Conservation (phyloP, 2,888 invertebrate species). For the Seira ritae region DNA sequence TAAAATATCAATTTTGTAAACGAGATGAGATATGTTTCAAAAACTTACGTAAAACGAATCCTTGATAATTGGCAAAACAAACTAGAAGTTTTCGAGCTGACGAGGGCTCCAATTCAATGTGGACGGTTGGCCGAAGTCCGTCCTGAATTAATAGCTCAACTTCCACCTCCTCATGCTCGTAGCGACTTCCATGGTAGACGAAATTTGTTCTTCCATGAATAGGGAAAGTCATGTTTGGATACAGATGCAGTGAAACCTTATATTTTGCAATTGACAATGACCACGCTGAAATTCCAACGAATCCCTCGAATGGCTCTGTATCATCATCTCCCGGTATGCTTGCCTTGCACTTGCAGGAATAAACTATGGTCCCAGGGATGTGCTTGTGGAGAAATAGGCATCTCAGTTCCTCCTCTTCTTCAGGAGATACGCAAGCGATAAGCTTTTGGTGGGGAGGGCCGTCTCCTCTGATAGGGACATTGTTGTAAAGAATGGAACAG, state of each 20-base stretch:
- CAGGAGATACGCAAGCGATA: conserved; percentile 17
- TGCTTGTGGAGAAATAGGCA: neutral
- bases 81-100: conserved; percentile 23
- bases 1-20: neutral
- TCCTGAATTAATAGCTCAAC: conserved; percentile 22
- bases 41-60: conserved; percentile 35
- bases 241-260: neutral
- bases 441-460: neutral
- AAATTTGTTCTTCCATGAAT: conserved; percentile 33
- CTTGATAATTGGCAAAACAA: conserved; percentile 45
- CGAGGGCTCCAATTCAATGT: conserved; percentile 2
- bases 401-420: conserved; percentile 17
- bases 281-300: neutral
- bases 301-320: neutral
- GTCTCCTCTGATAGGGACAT: neutral
- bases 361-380: conserved; percentile 29
- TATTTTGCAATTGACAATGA: conserved; percentile 10
- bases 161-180: neutral
- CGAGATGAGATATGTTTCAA: neutral
- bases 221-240: conserved; percentile 21
- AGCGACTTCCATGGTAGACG: neutral
- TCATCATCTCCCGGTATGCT: conserved; percentile 15
- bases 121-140: conserved; percentile 22
- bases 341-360: conserved; percentile 19
- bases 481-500: conserved; percentile 26